Conservation (phyloP, 2,113 vertebrate genomes). For the Pedionomus torquatus region DNA sequence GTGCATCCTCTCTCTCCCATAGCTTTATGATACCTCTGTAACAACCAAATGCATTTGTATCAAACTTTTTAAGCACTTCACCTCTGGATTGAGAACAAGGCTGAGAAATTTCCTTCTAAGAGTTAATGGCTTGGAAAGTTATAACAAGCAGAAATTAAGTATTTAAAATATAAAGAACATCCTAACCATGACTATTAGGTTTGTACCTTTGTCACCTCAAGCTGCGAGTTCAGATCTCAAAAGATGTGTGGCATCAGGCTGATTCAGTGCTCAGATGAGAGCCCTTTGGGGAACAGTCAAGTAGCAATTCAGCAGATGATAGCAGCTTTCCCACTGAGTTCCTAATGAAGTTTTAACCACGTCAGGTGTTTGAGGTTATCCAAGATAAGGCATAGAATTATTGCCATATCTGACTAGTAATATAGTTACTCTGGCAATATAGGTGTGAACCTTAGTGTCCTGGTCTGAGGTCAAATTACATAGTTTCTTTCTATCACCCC, state of each 20-base stretch:
- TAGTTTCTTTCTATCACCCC: neutral
- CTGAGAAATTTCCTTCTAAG: neutral
- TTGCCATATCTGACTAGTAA: neutral
- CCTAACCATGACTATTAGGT: neutral
- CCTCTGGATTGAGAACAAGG: neutral
- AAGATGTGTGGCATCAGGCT: neutral
- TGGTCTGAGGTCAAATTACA: neutral
- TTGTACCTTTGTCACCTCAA: neutral
- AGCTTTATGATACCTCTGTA: neutral
- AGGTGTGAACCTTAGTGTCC: neutral
- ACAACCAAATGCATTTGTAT: neutral
- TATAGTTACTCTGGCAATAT: neutral
- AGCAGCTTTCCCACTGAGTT: neutral
- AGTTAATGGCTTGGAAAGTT: constrained; percentile 12
- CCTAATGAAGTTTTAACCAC: neutral
- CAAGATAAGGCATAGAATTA: neutral
- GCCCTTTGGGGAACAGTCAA: neutral
- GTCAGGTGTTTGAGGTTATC: neutral
- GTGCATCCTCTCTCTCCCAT: neutral
- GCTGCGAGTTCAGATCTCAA: constrained; percentile 4
- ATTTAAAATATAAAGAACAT: constrained; percentile 12
- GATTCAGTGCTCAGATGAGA: neutral
- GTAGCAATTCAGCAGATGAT: neutral
- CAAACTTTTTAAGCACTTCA: neutral
- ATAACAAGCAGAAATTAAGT: neutral